Percentiles rank a stretch among this genome's conserved stretches.
phyloP scores from a whole-genome alignment of 2,113 vertebrate species.

The Grammomys surdaster region DNA sequence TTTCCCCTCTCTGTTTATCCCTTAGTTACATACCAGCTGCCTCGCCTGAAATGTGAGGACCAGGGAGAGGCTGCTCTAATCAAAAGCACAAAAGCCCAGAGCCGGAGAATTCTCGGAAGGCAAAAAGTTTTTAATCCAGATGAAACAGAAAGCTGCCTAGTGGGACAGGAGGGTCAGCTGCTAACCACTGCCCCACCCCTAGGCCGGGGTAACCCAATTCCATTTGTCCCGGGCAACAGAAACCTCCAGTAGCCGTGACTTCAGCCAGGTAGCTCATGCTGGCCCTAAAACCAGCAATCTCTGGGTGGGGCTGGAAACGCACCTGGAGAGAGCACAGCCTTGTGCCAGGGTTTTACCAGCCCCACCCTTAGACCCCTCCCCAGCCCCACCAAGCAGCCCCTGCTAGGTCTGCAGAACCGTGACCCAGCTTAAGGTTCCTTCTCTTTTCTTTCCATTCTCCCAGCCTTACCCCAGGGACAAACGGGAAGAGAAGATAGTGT shows the following conservation, averaged over 20 bases:
- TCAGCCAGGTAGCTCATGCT: background rate
- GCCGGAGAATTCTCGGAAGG: constrained; percentile 52
- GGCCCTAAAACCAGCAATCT: background rate
- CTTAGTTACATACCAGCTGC: constrained; percentile 37
- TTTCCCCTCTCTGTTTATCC: constrained; percentile 58
- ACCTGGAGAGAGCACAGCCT: background rate
- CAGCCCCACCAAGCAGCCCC: background rate
- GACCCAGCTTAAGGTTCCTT: background rate
- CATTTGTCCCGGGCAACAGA: background rate
- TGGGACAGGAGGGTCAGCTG: background rate
- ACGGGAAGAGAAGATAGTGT: background rate
- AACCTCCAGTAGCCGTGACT: background rate
- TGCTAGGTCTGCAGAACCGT: accelerated
- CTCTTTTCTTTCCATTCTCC: background rate
- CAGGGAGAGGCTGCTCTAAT: constrained; percentile 45
- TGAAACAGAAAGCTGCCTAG: background rate
- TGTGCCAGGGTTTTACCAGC: too few species aligned
- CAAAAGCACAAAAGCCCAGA: constrained; percentile 44
- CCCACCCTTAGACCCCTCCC: too few species aligned
- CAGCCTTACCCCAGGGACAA: background rate
- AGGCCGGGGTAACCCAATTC: background rate
- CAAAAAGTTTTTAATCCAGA: constrained; percentile 55
- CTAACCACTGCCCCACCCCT: background rate
- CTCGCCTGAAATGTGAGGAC: constrained; percentile 69
- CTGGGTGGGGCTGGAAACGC: background rate